Base-by-base conservation (phyloP, 2,888 invertebrate species). In the Cataglyphis rosenhaueri region DNA sequence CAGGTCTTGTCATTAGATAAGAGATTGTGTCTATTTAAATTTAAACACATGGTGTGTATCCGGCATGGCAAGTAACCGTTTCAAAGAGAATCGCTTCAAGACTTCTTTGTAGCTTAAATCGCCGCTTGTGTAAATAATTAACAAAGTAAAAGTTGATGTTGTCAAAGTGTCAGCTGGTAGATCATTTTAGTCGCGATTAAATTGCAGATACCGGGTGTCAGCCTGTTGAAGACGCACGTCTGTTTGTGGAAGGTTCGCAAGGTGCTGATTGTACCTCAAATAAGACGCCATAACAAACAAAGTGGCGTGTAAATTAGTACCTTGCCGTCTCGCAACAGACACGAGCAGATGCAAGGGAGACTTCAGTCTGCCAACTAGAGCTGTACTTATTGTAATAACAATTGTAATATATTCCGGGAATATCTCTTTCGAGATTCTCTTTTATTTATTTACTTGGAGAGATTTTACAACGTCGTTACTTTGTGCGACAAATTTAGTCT, bases 181-280 rank as follows among this genome's bases (percentile, higher is more conserved):
- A 38, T 44, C 44, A 52, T 8, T 10, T 52, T 18, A 52, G n/a
- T 12, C 32, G 35, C 15, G 76, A 52, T 55, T 64, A 66, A 70
- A 35, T 44, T 21, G 32, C n/a, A 29, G 57, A 70, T 21, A 44
- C 12, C 38, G 12, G 32, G 8, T 59, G 59, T 29, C 15, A 12
- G n/a, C 25, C 18, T 6, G 4, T 21, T 9, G 32, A 70, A 44
- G 41, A 52, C 12, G n/a, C 18, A n/a, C 4, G 4, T 59, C 59
- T 59, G 18, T 79, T 70, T 79, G 41, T 10, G 12, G 12, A 57
- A 8, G 35, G 25, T 59, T 68, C 21, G 32, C 44, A 35, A 25
- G 32, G 71, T 15, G 59, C 59, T 79, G 44, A 79, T 79, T 79
- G 59, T 59, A 35, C 44, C 29, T 79, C 59, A 79, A 79, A 79